Evolutionary conservation across 2,797 vertebrate genomes (phyloP), one percentile per base, ranked within the genome.

Genomic region (Selene dorsalis): DNA sequence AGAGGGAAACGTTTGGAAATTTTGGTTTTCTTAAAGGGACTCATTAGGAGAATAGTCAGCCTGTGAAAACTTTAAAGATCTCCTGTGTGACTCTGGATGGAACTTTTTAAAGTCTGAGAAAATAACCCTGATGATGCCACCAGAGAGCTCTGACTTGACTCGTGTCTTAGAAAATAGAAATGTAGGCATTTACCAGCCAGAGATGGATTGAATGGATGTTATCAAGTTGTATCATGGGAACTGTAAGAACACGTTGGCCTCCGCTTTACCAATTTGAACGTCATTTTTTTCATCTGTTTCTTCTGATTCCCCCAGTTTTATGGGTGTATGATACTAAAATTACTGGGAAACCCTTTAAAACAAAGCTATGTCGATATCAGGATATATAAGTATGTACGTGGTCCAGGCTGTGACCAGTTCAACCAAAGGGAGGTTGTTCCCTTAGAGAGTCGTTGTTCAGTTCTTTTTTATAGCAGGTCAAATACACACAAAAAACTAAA

Each of bases 151-250:
- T n/a, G 18, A n/a, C 8, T 48, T 48, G 17, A 47, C 17, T 17
- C 2, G 16, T 47, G 7, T 47, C 32, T 62, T 61, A 50, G 16
- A 57, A 62, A 75, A 35, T 9, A 35, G 7, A 35, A 52, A 50
- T 56, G 4, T 32, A 2, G 22, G 4, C n/a, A 28, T 62, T 62
- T 17, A 38, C 22, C 26, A 43, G 22, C 9, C 59, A 53, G 35
- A 5, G 13, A 41, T 41, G 45, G 22, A 60, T n/a, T 55, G 17
- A 28, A 39, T 47, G 10, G 1, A 14, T n/a, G 6, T 80, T 52
- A 59, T 24, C 14, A 20, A 60, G 58, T 57, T 53, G 32, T 57
- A 17, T 69, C 50, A 26, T 43, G 57, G 57, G 24, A 76, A 47
- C n/a, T 70, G 20, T 55, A 60, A 7, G 22, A 6, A 69, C 30